These are phyloP conservation scores for Micrasema longulum DNA, from an alignment of 1,140 invertebrate genomes.

Conservation along the genomic window DNA sequence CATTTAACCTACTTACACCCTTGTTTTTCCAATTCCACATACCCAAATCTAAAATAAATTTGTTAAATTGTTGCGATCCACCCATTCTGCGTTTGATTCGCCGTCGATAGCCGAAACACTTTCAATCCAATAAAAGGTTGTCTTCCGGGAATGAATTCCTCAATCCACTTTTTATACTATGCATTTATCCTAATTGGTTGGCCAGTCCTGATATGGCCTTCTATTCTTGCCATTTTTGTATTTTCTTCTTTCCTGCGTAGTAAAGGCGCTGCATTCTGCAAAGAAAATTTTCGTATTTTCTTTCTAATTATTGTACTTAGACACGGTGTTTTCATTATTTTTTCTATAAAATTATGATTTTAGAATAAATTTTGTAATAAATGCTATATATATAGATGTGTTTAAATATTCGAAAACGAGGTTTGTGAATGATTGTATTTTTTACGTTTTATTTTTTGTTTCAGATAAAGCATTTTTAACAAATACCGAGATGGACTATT, in stretches of 20 bases:
- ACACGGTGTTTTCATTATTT: too few species aligned
- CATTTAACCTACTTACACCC: too few species aligned
- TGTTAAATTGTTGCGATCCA: conserved; percentile 1
- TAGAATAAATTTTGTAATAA: too few species aligned
- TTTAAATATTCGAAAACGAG: too few species aligned
- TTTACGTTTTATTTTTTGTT: conserved; percentile 13
- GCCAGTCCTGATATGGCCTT: not conserved
- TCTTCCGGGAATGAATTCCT: conserved; percentile 34
- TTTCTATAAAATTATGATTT: too few species aligned
- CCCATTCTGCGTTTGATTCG: conserved; percentile 11
- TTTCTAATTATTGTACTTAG: too few species aligned
- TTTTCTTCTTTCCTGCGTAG: not conserved
- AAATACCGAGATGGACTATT: conserved; percentile 18
- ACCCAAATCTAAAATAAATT: not conserved
- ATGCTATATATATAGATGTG: too few species aligned
- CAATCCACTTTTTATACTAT: not conserved
- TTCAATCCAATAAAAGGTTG: conserved; percentile 12
- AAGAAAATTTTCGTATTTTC: too few species aligned
- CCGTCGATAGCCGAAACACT: conserved; percentile 17
- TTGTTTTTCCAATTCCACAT: not conserved
- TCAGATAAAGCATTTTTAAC: conserved; percentile 12
- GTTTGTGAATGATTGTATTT: too few species aligned
- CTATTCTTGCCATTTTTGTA: not conserved
- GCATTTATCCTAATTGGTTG: conserved; percentile 21
- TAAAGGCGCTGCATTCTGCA: not conserved